Evolutionary conservation across 2,797 vertebrate species (phyloP).

Genomic region (Gadopsis bispinosus): DNA sequence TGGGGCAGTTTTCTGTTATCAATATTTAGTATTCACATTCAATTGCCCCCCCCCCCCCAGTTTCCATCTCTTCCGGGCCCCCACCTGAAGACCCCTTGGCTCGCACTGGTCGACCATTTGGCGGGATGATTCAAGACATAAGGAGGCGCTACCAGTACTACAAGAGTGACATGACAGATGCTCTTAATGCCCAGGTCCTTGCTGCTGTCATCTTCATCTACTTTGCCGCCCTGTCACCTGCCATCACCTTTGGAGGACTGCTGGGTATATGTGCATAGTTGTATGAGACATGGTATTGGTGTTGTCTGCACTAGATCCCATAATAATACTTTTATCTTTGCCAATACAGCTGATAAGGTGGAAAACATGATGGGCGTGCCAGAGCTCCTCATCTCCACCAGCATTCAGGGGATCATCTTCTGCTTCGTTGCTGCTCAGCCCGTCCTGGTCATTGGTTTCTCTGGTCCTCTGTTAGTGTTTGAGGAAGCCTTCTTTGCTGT

Average conservation of each 20-base stretch:
- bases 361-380: slow-evolving; percentile 92
- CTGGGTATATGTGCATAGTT: slow-evolving; percentile 82
- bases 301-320: background rate
- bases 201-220: slow-evolving; percentile 98
- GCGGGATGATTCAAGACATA: slow-evolving; percentile 91
- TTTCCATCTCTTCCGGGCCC: slow-evolving; percentile 57
- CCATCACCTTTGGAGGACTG: slow-evolving; percentile 95
- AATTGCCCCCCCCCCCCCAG: slow-evolving; percentile 29
- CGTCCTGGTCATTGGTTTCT: slow-evolving; percentile 94
- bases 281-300: background rate
- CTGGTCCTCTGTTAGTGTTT: slow-evolving; percentile 97
- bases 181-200: slow-evolving; percentile 89
- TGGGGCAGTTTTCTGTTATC: background rate
- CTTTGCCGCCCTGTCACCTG: slow-evolving; percentile 94
- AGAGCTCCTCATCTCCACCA: slow-evolving; percentile 94
- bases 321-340: slow-evolving; percentile 23
- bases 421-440: slow-evolving; percentile 93
- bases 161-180: slow-evolving; percentile 94
- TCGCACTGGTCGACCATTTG: slow-evolving; percentile 89
- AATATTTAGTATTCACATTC: background rate
- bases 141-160: slow-evolving; percentile 91
- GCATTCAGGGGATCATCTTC: slow-evolving; percentile 91
- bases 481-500: slow-evolving; percentile 94
- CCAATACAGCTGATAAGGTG: slow-evolving; percentile 91
- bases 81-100: slow-evolving; percentile 88